Conservation (phyloP, 2,888 invertebrate genomes). For the Rambutsinella grinnellia region DNA sequence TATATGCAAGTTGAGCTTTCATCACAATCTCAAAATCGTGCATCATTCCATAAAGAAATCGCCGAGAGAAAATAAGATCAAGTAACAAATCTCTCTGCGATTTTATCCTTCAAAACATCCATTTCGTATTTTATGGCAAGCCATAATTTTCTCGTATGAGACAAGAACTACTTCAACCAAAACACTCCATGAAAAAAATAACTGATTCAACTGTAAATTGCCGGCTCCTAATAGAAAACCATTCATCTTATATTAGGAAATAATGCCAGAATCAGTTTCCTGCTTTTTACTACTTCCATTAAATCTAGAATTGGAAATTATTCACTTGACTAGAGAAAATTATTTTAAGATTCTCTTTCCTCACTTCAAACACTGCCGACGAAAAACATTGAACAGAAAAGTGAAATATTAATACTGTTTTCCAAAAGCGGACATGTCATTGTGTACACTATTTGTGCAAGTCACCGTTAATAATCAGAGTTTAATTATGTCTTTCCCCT, state of each 20-base stretch:
- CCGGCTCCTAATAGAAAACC: background rate
- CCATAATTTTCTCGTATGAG: constrained; percentile 25
- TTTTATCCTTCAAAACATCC: constrained; percentile 23
- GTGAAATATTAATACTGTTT: constrained; percentile 9
- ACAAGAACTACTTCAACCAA: background rate
- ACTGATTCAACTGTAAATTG: background rate
- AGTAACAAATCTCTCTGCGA: constrained; percentile 39
- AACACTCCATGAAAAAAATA: background rate
- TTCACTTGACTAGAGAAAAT: background rate
- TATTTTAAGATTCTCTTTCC: background rate
- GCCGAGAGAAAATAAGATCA: background rate
- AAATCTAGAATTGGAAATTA: background rate
- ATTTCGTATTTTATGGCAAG: constrained; percentile 22
- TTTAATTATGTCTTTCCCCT: constrained; percentile 2
- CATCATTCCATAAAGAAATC: no score
- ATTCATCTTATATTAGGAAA: background rate
- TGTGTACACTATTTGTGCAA: constrained; percentile 18
- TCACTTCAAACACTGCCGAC: constrained; percentile 9
- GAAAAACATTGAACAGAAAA: background rate
- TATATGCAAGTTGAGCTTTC: no score
- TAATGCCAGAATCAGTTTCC: background rate
- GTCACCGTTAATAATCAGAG: constrained; percentile 42
- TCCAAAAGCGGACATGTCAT: constrained; percentile 12
- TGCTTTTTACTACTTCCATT: background rate
- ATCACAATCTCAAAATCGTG: no score